Conservation (phyloP, 2,113 vertebrate species). For the Struthio camelus region DNA sequence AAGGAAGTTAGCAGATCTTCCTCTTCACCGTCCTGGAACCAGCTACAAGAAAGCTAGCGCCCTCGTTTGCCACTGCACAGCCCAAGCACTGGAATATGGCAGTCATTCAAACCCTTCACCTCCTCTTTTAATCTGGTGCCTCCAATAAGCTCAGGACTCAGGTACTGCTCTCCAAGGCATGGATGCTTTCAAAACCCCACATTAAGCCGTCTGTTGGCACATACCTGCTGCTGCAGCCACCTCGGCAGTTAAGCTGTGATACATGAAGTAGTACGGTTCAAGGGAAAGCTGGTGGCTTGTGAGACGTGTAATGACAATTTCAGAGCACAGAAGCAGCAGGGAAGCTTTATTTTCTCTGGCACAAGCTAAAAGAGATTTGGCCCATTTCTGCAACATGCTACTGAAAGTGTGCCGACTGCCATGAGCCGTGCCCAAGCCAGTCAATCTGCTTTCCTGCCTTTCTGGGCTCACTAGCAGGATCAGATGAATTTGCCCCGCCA, state of each 20-base stretch:
- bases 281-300: not conserved
- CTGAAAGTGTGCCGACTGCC: not conserved
- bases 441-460: not conserved
- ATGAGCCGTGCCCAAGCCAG: not conserved
- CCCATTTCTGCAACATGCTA: not conserved
- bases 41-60: not conserved
- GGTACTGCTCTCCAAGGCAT: not conserved
- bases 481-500: not conserved
- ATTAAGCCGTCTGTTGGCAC: not conserved
- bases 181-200: not conserved
- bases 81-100: rapidly evolving
- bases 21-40: rapidly evolving
- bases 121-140: not conserved
- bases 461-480: constrained; percentile 31
- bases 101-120: not conserved
- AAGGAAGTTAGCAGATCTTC: not conserved
- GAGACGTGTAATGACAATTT: not conserved
- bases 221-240: not conserved
- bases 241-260: not conserved
- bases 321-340: not conserved
- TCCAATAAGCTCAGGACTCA: not conserved
- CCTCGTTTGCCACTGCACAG: not conserved
- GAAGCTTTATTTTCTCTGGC: not conserved
- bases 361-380: not conserved
- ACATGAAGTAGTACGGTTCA: not conserved